Conservation (phyloP, 2,113 vertebrate genomes). For the Clarias batrachus region DNA sequence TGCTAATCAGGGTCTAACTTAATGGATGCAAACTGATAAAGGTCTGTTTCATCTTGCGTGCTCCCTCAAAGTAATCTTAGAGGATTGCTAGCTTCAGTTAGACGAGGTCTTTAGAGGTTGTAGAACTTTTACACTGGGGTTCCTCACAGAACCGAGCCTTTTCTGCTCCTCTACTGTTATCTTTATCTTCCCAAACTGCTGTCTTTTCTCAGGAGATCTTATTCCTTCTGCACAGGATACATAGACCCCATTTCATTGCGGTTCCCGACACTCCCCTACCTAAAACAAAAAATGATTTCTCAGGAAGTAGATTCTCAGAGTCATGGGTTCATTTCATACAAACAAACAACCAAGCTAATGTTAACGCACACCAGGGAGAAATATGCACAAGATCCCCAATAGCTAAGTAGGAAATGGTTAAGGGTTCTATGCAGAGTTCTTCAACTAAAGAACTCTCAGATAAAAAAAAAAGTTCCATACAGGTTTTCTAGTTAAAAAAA, state of each 20-base stretch:
- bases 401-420: neutral
- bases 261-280: neutral
- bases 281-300: neutral
- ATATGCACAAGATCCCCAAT: neutral
- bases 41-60: neutral
- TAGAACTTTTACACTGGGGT: neutral
- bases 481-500: neutral
- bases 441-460: too few relatives aligned
- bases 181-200: neutral
- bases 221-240: neutral
- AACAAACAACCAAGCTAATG: neutral
- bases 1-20: conserved; percentile 2
- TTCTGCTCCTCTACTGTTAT: too few relatives aligned
- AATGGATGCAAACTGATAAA: neutral
- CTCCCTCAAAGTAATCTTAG: neutral
- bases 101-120: neutral
- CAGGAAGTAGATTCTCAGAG: neutral
- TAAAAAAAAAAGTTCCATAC: neutral
- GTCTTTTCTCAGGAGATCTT: neutral
- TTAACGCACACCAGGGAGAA: neutral
- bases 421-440: too few relatives aligned
- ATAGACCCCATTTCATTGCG: neutral
- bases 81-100: neutral
- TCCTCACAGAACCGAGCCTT: neutral
- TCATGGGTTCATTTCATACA: neutral